Conservation (phyloP, 2,888 invertebrate genomes). For the Torymus texanus region DNA sequence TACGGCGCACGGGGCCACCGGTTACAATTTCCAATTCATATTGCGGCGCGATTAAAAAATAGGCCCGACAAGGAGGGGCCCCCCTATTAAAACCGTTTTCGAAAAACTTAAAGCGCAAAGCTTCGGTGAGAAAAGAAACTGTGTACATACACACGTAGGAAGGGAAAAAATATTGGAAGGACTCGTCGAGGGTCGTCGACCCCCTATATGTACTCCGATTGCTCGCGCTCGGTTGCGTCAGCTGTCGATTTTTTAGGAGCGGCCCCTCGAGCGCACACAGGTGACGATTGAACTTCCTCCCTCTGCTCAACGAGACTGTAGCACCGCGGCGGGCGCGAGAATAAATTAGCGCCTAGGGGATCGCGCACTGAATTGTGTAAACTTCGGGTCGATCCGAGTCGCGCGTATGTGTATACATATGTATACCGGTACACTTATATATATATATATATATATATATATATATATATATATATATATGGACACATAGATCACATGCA, state of each 20-base stretch:
- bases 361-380: constrained; percentile 20
- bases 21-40: no score
- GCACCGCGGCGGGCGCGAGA: constrained; percentile 3
- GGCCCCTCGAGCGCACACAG: background rate
- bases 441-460: background rate
- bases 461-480: no score
- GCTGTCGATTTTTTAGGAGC: constrained; percentile 27
- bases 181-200: constrained; percentile 23
- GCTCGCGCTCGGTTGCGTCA: constrained; percentile 1
- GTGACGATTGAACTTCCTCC: constrained; percentile 1
- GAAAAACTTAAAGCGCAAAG: background rate
- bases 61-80: no score
- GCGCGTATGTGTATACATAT: background rate
- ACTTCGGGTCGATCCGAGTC: constrained; percentile 27
- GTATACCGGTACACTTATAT: no score
- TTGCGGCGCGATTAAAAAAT: no score
- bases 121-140: background rate
- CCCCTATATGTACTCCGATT: background rate
- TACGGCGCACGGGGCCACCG: background rate
- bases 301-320: no score
- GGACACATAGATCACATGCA: background rate
- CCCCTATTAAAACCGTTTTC: no score
- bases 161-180: background rate
- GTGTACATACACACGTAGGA: background rate
- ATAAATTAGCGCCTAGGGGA: constrained; percentile 34